These are phyloP conservation scores for Agriotes lineatus DNA, from an alignment of 2,888 invertebrate genomes.

Conservation along the genomic window DNA sequence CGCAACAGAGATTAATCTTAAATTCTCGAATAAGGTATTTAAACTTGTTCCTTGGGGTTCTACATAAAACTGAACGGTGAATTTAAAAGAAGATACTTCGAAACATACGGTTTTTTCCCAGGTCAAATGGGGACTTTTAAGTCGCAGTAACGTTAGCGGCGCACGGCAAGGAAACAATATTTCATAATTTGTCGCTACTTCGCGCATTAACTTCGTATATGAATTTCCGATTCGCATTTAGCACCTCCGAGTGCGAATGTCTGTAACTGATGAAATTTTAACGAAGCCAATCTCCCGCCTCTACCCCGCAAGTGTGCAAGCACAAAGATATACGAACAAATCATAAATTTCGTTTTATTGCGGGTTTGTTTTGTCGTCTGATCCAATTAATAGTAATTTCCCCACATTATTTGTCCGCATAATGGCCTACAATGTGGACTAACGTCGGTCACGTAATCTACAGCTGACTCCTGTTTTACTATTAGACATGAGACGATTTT, in stretches of 20 bases:
- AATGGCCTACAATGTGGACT: constrained; percentile 12
- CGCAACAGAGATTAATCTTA: too few relatives aligned
- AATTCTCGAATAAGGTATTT: too few relatives aligned
- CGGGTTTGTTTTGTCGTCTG: constrained; percentile 21
- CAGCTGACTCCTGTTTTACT: too few relatives aligned
- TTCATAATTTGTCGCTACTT: constrained; percentile 5
- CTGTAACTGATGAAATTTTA: constrained; percentile 11
- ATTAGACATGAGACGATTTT: too few relatives aligned
- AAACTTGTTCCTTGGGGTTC: too few relatives aligned
- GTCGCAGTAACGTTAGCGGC: neutral
- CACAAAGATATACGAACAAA: too few relatives aligned
- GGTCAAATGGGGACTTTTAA: neutral
- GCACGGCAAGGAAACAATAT: neutral
- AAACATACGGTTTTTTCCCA: too few relatives aligned
- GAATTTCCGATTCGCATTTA: constrained; percentile 4
- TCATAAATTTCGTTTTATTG: constrained; percentile 33
- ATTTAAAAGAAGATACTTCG: too few relatives aligned
- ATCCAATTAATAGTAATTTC: constrained; percentile 31
- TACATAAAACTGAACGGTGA: too few relatives aligned
- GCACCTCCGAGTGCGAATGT: neutral
- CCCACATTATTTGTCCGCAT: constrained; percentile 17
- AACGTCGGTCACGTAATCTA: too few relatives aligned
- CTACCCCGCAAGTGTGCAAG: too few relatives aligned
- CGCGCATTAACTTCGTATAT: constrained; percentile 7
- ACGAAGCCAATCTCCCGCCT: constrained; percentile 12